Evolutionary conservation across 1,140 invertebrate species (phyloP).

Genomic region (Mercenaria mercenaria): DNA sequence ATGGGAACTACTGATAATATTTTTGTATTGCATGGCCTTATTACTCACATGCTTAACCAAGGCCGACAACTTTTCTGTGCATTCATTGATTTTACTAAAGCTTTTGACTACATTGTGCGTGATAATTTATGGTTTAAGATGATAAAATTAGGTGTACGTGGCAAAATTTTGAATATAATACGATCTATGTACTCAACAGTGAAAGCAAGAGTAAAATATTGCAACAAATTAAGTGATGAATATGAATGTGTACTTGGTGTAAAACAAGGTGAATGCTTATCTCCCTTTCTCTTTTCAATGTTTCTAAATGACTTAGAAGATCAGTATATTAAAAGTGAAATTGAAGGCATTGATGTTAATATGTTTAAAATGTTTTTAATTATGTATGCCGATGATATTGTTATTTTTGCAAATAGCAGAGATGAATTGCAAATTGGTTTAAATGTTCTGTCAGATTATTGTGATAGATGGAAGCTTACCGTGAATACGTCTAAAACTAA

Average conservation of each 20-base stretch:
- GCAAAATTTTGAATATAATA: slow-evolving; percentile 3
- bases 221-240: neutral
- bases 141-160: neutral
- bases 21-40: neutral
- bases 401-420: slow-evolving; percentile 44
- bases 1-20: neutral
- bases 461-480: slow-evolving; percentile 24
- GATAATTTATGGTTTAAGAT: slow-evolving; percentile 21
- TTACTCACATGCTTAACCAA: neutral
- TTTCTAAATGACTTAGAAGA: slow-evolving; percentile 53
- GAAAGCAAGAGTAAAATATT: slow-evolving; percentile 1
- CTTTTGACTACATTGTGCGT: neutral
- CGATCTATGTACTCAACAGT: slow-evolving; percentile 38
- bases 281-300: slow-evolving; percentile 44
- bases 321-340: neutral
- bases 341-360: neutral
- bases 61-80: neutral
- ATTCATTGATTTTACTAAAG: neutral
- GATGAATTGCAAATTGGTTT: slow-evolving; percentile 35
- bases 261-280: slow-evolving; percentile 46
- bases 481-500: slow-evolving; percentile 53
- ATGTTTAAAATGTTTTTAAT: slow-evolving; percentile 45
- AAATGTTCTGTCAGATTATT: slow-evolving; percentile 31
- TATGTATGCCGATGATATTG: slow-evolving; percentile 59
- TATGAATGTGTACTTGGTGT: slow-evolving; percentile 12